Evolutionary conservation across 2,113 vertebrate species (phyloP).

Genomic region (Cercocebus atys): DNA sequence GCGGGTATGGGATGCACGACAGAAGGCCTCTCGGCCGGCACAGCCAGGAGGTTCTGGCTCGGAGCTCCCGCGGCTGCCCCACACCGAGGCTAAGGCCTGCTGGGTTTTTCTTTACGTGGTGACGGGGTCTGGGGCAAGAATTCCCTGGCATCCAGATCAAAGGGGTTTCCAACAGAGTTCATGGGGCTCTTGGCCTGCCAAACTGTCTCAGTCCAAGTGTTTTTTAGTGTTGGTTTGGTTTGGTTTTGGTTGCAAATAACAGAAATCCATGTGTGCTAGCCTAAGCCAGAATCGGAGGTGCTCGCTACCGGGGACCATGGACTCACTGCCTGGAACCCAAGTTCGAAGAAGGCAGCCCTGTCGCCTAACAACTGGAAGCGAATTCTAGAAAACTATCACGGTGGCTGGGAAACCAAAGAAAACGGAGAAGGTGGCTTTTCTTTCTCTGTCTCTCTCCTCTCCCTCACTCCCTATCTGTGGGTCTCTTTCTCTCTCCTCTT

Average conservation of each 20-base stretch:
- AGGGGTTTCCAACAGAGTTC: background rate
- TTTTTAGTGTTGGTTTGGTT: background rate
- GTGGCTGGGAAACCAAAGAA: background rate
- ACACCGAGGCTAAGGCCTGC: background rate
- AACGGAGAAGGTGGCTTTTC: background rate
- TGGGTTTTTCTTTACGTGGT: background rate
- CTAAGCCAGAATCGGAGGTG: background rate
- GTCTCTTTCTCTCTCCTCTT: too few relatives aligned
- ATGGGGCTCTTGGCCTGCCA: background rate
- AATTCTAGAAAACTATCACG: background rate
- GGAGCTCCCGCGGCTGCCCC: accelerated
- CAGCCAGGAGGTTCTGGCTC: accelerated
- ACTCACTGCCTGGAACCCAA: background rate
- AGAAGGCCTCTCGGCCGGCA: background rate
- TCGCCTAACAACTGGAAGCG: background rate
- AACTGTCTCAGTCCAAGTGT: background rate
- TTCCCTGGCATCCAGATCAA: background rate
- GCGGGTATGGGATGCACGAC: background rate
- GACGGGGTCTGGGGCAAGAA: background rate
- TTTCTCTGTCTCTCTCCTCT: accelerated
- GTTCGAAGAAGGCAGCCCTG: background rate
- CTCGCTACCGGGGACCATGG: accelerated
- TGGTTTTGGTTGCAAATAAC: background rate
- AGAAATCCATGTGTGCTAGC: background rate
- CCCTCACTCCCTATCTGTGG: accelerated